Percentiles rank a stretch among this genome's conserved stretches.
Conservation (phyloP, 2,113 vertebrate species). For the Epinephelus cyanopodus region DNA sequence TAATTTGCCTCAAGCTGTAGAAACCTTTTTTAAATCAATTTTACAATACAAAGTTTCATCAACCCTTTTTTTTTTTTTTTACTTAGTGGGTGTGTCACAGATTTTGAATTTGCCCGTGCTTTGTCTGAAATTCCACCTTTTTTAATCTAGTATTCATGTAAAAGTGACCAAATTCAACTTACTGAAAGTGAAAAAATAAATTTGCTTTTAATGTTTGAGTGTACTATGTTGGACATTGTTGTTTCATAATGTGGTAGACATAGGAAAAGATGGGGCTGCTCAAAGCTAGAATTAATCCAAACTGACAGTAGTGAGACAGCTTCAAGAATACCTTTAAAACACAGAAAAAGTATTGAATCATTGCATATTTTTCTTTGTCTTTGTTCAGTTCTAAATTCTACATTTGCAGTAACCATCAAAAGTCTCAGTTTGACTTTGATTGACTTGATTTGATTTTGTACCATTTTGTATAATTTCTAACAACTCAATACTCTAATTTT, state of each 20-base stretch:
- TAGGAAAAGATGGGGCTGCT: not conserved
- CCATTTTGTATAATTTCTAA: not conserved
- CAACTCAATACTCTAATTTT: not conserved
- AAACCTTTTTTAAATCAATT: not conserved
- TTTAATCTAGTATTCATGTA: not conserved
- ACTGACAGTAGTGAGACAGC: not conserved
- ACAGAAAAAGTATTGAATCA: not conserved
- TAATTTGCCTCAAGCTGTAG: too few relatives aligned
- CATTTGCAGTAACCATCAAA: not conserved
- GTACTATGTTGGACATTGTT: not conserved
- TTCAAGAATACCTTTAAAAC: not conserved
- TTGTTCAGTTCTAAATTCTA: not conserved
- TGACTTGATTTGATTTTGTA: not conserved
- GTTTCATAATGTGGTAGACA: not conserved
- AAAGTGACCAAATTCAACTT: not conserved
- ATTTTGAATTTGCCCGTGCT: not conserved
- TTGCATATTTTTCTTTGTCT: not conserved
- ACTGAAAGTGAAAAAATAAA: not conserved
- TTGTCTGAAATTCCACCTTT: not conserved
- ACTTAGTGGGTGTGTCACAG: not conserved
- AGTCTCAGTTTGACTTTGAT: not conserved
- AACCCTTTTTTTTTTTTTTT: not conserved
- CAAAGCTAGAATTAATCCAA: not conserved
- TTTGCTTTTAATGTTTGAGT: not conserved
- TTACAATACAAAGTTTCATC: not conserved